Base-by-base conservation (phyloP, 64 coral and sea anemone genomes). In the Stylophora pistillata region DNA sequence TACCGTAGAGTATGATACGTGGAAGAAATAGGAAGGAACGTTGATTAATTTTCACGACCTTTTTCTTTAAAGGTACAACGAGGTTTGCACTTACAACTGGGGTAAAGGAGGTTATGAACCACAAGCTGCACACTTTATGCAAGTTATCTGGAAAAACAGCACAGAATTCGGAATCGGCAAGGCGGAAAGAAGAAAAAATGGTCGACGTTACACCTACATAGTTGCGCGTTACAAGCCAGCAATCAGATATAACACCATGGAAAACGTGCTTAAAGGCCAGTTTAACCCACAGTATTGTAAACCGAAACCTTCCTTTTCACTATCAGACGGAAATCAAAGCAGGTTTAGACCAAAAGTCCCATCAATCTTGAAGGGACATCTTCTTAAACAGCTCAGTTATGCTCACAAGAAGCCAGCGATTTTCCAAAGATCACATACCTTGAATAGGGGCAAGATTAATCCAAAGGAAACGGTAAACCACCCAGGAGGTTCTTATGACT, bases 21-120 rank as follows among this genome's bases (percentile, higher is more conserved):
- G 7, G 0, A 47, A 47, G 7, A 47, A 47, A n/a, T n/a, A n/a
- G n/a, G n/a, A 47, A 47, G 37, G 3, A 66, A 66, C 20, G 21
- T 64, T n/a, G 64, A 18, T 25, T 26, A 68, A 21, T 68, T 20
- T n/a, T 68, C 7, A 12, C 4, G 2, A 11, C 2, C 23, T 64
- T 21, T 34, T 17, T 14, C 65, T 83, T 66, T 57, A 27, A 14
- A 91, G 89, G 89, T 95, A 95, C 23, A 55, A 95, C 26, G 94
- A 95, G 66, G 94, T 91, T 0, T 95, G 94, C 74, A 72, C 87
- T 32, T 95, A 95, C 53, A 76, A 88, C 31, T 95, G 91, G 71
- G 55, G 69, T 21, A 78, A 30, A 61, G 82, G 91, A 30, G 78
- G 91, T 23, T 91, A 83, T 89, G 72, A 95, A 14, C 87, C 85